These are phyloP conservation scores for Drosophila mojavensis DNA, from an alignment of 1,140 invertebrate genomes.

Conservation along the genomic window DNA sequence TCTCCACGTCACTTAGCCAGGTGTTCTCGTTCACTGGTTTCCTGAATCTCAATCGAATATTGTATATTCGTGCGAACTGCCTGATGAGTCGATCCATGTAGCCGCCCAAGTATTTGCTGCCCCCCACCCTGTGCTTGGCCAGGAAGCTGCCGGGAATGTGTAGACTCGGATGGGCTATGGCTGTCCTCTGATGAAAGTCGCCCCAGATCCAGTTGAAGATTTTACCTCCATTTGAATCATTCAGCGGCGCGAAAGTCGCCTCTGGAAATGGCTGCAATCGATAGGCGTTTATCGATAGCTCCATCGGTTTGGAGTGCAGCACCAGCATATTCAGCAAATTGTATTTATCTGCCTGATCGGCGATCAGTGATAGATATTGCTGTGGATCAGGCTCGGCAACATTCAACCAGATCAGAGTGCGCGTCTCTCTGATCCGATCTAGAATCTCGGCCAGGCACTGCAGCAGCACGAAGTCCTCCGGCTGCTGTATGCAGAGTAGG, in stretches of 20 bases:
- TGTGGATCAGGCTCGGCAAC: not conserved
- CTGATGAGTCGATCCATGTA: not conserved
- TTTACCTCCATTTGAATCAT: fast-evolving
- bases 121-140: not conserved
- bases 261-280: slow-evolving; percentile 8
- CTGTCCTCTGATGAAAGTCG: slow-evolving; percentile 20
- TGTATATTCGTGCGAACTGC: slow-evolving; percentile 5
- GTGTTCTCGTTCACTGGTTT: not conserved
- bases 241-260: not conserved
- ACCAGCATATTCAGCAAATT: slow-evolving; percentile 26
- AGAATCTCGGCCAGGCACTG: slow-evolving; percentile 10
- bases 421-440: slow-evolving; percentile 3
- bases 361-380: not conserved
- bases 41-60: not conserved
- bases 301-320: not conserved
- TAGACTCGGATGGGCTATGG: not conserved
- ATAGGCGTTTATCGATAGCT: not conserved
- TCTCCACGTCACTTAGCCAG: not conserved
- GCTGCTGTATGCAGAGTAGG: slow-evolving; percentile 17
- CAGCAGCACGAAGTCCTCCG: not conserved
- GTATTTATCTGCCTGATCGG: not conserved
- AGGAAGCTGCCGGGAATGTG: slow-evolving; percentile 9
- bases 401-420: slow-evolving; percentile 4
- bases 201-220: not conserved
- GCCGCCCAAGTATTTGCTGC: not conserved